Conservation (phyloP, 2,888 invertebrate species). For the Synergus umbraculus region DNA sequence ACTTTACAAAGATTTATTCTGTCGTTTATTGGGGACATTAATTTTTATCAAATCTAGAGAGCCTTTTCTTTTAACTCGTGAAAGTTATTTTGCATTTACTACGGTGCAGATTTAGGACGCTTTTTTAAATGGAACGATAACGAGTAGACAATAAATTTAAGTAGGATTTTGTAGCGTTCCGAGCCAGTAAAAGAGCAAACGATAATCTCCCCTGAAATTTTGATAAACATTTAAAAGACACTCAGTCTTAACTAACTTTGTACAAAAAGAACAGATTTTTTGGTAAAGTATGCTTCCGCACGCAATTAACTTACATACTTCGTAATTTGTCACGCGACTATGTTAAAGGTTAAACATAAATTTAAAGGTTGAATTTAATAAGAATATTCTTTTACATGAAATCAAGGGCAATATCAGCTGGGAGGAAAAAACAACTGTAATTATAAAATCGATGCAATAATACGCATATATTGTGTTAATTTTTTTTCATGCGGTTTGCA, state of each 20-base stretch:
- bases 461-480: no score
- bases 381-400: constrained; percentile 19
- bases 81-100: no score
- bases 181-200: neutral
- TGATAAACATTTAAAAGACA: constrained; percentile 1
- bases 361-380: constrained; percentile 31
- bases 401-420: constrained; percentile 14
- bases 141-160: neutral
- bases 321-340: constrained; percentile 25
- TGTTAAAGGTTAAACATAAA: constrained; percentile 2
- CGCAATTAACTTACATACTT: neutral
- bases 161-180: neutral
- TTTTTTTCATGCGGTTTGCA: neutral
- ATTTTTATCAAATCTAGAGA: no score
- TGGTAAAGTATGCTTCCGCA: constrained; percentile 12
- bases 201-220: constrained; percentile 4
- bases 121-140: no score
- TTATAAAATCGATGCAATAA: constrained; percentile 26
- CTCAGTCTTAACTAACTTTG: neutral
- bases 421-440: neutral
- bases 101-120: no score
- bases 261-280: neutral
- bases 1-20: no score
- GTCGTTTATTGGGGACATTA: no score
- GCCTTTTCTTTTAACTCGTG: no score